These are phyloP conservation scores for Scolanthus callimorphus DNA, from an alignment of 92 coral and sea anemone species.

Conservation along the genomic window DNA sequence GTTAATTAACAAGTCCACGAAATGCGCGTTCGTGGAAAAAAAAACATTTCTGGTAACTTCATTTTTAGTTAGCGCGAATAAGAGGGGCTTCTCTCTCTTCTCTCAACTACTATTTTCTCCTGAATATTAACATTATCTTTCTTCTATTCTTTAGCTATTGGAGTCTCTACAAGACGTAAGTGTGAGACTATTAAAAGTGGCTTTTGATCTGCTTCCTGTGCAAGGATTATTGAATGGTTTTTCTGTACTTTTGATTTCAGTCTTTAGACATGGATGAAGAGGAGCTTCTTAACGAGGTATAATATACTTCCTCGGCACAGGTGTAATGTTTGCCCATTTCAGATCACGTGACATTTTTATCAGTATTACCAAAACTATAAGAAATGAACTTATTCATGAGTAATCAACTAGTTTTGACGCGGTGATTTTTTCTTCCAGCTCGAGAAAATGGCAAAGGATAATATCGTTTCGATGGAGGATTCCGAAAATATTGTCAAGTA, in stretches of 20 bases:
- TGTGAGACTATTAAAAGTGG: no score
- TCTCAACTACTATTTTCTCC: no score
- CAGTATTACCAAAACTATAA: not conserved
- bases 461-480: conserved; percentile 34
- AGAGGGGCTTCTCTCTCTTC: no score
- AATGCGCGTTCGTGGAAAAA: no score
- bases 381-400: no score
- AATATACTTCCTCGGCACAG: not conserved
- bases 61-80: no score
- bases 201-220: no score
- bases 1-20: no score
- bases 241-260: conserved; percentile 24
- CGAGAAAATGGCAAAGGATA: conserved; percentile 37
- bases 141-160: conserved; percentile 44
- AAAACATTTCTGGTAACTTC: no score
- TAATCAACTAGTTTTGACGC: no score
- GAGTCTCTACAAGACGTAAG: conserved; percentile 82
- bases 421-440: no score
- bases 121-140: not conserved
- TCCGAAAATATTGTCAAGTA: conserved; percentile 37
- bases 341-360: not conserved
- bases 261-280: conserved; percentile 80
- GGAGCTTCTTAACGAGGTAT: conserved; percentile 59
- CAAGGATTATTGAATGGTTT: no score
- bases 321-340: not conserved